phyloP scores from a whole-genome alignment of 2,888 invertebrate species.

The Odontomyia ornata region DNA sequence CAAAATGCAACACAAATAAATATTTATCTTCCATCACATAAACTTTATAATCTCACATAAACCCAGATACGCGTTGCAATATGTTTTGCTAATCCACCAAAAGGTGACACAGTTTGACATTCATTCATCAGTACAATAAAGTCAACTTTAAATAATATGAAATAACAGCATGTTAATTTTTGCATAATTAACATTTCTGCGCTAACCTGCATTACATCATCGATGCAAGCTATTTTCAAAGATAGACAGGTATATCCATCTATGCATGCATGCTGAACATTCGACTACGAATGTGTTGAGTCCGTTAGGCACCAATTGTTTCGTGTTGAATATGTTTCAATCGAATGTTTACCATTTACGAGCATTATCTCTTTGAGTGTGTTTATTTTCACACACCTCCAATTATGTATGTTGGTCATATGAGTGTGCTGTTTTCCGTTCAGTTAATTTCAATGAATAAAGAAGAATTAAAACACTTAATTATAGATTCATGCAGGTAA shows the following conservation, averaged over 20 bases:
- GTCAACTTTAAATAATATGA: too few species aligned
- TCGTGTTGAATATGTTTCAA: background rate
- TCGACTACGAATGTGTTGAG: background rate
- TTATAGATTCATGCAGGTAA: background rate
- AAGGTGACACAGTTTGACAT: too few species aligned
- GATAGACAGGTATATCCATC: background rate
- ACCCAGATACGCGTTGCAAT: too few species aligned
- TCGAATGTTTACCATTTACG: background rate
- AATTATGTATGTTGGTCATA: background rate
- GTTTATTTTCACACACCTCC: background rate
- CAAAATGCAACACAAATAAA: too few species aligned
- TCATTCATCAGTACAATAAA: too few species aligned
- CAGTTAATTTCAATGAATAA: slow-evolving; percentile 22
- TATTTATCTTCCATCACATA: too few species aligned
- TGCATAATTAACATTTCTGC: slow-evolving; percentile 29
- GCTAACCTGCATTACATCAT: slow-evolving; percentile 4
- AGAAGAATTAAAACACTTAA: slow-evolving; percentile 1
- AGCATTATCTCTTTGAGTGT: background rate
- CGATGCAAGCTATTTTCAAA: slow-evolving; percentile 6
- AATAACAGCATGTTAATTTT: background rate
- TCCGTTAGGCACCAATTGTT: background rate
- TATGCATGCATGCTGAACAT: background rate
- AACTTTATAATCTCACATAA: too few species aligned
- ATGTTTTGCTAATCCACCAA: too few species aligned
- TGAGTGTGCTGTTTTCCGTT: slow-evolving; percentile 24